A percentile compares a stretch with the other conserved stretches of the same genome.
Conservation (phyloP, 2,113 vertebrate species). For the Trichechus manatus region DNA sequence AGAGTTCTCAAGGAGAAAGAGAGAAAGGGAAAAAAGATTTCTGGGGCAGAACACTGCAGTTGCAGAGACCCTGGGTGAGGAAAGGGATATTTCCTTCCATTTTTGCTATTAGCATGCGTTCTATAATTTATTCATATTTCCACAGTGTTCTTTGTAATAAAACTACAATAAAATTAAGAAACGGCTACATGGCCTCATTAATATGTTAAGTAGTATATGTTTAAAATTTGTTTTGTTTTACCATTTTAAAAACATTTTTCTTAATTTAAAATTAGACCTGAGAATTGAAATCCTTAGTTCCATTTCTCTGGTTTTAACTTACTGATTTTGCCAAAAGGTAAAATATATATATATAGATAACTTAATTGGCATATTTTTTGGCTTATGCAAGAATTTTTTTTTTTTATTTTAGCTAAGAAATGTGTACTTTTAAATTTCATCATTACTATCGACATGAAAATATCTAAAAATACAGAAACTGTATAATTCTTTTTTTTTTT, state of each 20-base stretch:
- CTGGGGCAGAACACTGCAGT: background rate
- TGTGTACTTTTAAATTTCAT: background rate
- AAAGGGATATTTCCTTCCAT: background rate
- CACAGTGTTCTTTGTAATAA: background rate
- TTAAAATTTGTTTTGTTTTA: background rate
- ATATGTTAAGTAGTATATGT: background rate
- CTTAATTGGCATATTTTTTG: background rate
- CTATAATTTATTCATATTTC: background rate
- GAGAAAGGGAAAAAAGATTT: background rate
- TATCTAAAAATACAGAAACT: background rate
- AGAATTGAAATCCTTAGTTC: slow-evolving; percentile 9
- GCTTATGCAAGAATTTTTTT: background rate
- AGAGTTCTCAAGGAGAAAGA: background rate
- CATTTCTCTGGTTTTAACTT: slow-evolving; percentile 2
- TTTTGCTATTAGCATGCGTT: background rate
- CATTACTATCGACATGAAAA: background rate
- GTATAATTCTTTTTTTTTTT: background rate
- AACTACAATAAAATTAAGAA: slow-evolving; percentile 8
- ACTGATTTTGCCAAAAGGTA: background rate
- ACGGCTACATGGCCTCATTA: background rate
- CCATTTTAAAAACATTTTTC: background rate
- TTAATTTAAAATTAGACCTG: background rate
- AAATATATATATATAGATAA: background rate
- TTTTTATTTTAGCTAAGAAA: background rate
- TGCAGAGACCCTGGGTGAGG: background rate